phyloP scores from a whole-genome alignment of 1,140 invertebrate species.

The Pseudomyrmex concolor region DNA sequence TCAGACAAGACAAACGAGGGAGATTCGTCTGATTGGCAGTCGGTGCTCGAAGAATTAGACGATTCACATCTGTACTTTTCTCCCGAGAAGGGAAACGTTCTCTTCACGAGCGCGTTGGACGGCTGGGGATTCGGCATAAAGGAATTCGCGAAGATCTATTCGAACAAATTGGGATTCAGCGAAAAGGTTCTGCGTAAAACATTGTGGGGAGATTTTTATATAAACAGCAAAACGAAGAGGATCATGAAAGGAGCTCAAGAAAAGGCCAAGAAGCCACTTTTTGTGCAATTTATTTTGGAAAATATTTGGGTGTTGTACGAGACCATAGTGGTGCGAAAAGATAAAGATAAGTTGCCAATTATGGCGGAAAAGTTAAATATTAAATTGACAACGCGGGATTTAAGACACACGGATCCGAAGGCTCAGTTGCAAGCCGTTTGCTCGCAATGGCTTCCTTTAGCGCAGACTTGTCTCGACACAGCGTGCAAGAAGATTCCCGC shows the following conservation, averaged over 20 bases:
- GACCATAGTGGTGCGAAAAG: constrained; percentile 90
- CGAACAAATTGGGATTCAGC: constrained; percentile 91
- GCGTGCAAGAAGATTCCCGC: constrained; percentile 93
- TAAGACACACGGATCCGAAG: constrained; percentile 91
- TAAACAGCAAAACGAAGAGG: constrained; percentile 94
- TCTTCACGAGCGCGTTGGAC: constrained; percentile 98
- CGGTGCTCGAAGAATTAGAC: constrained; percentile 93
- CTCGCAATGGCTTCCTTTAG: constrained; percentile 95
- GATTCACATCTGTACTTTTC: constrained; percentile 96
- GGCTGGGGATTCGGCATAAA: constrained; percentile 97
- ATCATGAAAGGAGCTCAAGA: constrained; percentile 96
- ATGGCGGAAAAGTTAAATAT: constrained; percentile 94
- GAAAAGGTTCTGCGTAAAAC: constrained; percentile 89
- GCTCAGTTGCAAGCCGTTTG: constrained; percentile 92
- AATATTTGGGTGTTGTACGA: constrained; percentile 98
- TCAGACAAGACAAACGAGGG: constrained; percentile 65
- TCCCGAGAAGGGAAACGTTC: constrained; percentile 96
- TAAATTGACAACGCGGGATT: constrained; percentile 91
- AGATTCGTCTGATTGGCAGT: constrained; percentile 89
- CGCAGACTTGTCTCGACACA: constrained; percentile 92
- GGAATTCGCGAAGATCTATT: constrained; percentile 95
- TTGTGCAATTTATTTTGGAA: constrained; percentile 97
- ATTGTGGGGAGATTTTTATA: constrained; percentile 98
- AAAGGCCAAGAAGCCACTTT: constrained; percentile 97
- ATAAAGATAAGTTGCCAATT: constrained; percentile 92